Evolutionary conservation across 1,140 invertebrate species (phyloP).

Genomic region (Drosophila eugracilis): DNA sequence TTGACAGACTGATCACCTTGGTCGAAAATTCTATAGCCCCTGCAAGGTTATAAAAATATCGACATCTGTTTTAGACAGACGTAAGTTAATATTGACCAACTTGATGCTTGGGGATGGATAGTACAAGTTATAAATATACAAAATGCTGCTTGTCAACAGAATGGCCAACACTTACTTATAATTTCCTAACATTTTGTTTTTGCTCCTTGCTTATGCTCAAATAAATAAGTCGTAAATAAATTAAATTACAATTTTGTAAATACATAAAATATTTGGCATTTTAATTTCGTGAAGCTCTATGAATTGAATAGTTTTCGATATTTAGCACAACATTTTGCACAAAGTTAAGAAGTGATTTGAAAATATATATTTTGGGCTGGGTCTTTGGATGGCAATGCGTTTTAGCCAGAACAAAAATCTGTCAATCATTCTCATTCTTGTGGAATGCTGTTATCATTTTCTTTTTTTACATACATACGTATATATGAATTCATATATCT

Average conservation of each 20-base stretch:
- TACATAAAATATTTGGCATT: constrained; percentile 80
- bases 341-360: constrained; percentile 31
- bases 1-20: no score
- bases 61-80: neutral
- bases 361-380: constrained; percentile 37
- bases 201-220: constrained; percentile 22
- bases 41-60: neutral
- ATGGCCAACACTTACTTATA: constrained; percentile 9
- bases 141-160: neutral
- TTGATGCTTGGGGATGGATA: neutral
- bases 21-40: neutral
- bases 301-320: constrained; percentile 41
- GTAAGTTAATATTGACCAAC: neutral
- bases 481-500: constrained; percentile 31
- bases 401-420: constrained; percentile 46
- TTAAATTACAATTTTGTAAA: constrained; percentile 67
- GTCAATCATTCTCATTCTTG: constrained; percentile 65
- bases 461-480: constrained; percentile 35
- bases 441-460: constrained; percentile 59
- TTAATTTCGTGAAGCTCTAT: constrained; percentile 75
- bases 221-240: constrained; percentile 36
- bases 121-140: constrained; percentile 11
- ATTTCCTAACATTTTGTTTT: constrained; percentile 15
- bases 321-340: constrained; percentile 55
- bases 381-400: constrained; percentile 59